Base-by-base conservation (phyloP, 2,113 vertebrate species). In the Parotia lawesii region DNA sequence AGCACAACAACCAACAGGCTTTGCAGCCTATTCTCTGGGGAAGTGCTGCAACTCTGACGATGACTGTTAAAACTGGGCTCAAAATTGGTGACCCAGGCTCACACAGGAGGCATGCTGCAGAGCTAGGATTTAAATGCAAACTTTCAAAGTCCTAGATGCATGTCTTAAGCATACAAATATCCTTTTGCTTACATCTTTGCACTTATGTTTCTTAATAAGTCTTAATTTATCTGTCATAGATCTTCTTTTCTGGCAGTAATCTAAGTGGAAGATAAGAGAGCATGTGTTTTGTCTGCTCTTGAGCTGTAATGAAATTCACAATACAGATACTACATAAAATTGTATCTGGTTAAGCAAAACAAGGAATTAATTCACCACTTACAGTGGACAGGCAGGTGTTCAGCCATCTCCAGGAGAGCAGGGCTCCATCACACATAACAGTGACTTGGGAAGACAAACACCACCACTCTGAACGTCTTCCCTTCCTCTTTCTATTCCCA, bases 391-490 rank as follows among this genome's bases (percentile, higher is more conserved):
- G 31, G 9, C 11, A 4, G 7, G 13, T 48, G 48, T 56, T 64
- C 66, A 79, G 13, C 17, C 13, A 27, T 15, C 31, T 42, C 5
- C 15, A 37, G 66, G 58, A 50, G 21, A 50, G 14, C 35, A 65
- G 50, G 31, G 6, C 18, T 72, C 50, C 50, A 48, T 35, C 37
- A 64, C 58, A 23, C 0, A 0, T 29, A 29, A 18, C 1, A 2
- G 42, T 72, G 50, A 18, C 14, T 31, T 42, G 42, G 57, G 42
- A 57, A 33, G 58, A 37, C 25, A 64, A 48, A 28, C 3, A 23
- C 8, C 25, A 23, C 27, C 25, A 12, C 42, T 72, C 23, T 42
- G 58, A 64, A 42, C 0, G 0, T 23, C 17, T 27, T 47, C 20
- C 16, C 25, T 78, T 72, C 25, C 15, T 71, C 12, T 22, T 42